Evolutionary conservation across 35 echinoderm and acorn worm species (phyloP).

Genomic region (Acanthaster planci): DNA sequence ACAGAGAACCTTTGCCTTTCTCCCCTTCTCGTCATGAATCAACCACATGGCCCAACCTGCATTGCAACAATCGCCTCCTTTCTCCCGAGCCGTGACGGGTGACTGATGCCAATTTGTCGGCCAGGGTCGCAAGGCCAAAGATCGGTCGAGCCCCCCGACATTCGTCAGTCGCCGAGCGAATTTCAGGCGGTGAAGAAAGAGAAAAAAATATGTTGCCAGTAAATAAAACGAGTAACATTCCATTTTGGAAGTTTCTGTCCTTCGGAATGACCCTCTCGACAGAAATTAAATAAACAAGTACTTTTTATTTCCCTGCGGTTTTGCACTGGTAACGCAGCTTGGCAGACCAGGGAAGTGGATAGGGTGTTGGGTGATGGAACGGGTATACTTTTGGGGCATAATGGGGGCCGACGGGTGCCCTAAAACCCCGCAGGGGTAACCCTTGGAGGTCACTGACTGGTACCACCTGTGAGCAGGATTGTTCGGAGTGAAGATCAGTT

Average conservation of each 20-base stretch:
- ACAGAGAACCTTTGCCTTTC: no score
- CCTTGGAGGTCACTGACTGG: not conserved
- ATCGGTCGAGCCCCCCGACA: not conserved
- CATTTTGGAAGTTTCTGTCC: no score
- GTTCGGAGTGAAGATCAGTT: no score
- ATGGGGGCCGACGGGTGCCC: not conserved
- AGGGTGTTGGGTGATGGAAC: constrained; percentile 18
- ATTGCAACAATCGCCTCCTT: not conserved
- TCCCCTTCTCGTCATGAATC: no score
- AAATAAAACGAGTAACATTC: no score
- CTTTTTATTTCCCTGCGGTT: not conserved
- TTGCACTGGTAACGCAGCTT: not conserved
- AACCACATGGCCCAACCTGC: no score
- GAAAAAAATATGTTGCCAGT: not conserved
- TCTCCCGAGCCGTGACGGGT: not conserved
- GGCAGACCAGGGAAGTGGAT: not conserved
- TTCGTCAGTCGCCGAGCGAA: constrained; percentile 1
- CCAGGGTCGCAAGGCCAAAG: not conserved
- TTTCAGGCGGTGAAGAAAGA: not conserved
- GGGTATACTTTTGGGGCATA: not conserved
- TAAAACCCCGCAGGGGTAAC: not conserved
- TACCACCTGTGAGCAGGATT: not conserved
- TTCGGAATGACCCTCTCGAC: constrained; percentile 14
- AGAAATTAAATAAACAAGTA: constrained; percentile 30
- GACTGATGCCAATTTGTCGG: constrained; percentile 30